Base-by-base conservation (phyloP, 1,140 invertebrate species). In the Orchestia grillus region DNA sequence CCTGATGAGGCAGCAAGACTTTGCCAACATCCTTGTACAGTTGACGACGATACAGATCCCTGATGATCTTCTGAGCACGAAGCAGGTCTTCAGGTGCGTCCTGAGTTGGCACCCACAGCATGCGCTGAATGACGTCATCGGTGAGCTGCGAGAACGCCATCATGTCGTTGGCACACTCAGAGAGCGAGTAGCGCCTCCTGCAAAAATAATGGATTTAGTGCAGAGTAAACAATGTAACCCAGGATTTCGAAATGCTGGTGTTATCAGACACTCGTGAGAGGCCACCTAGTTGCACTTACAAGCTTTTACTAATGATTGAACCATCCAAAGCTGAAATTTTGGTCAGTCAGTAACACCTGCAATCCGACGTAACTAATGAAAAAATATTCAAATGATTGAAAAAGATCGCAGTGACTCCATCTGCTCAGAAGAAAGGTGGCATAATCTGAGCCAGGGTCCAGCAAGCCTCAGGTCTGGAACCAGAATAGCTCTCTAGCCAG, bases 71-170 rank as follows among this genome's bases (percentile, higher is more conserved):
- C 41, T 44, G 4, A 42, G 88, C n/a, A 11, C 15, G 11, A 41
- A 42, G 36, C 15, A 90, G 88, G 41, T 4, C 15, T 41, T 11
- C 28, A 8, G 8, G 36, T 40, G 43, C n/a, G 36, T n/a, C 87
- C 4, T 87, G 11, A n/a, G 36, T 87, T 6, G 43, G 88, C 62
- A 19, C 62, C 41, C 88, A 44, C 28, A 90, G n/a, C 3, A 90
- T 90, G 88, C 88, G 88, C 41, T 90, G 88, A 23, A 90, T 36
- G 36, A 90, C 88, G 88, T 90, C 88, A 41, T 90, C 88, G 11
- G 88, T 90, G 36, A 90, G 41, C 88, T 42, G 36, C 11, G 43
- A 8, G 88, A 90, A 90, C 41, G n/a, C 88, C 36, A 0, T 41
- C 88, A 90, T 44, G 88, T 44, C 43, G 88, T 43, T 36, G 4